Percentiles rank a stretch among this genome's conserved stretches.
phyloP scores from a whole-genome alignment of 2,888 invertebrate species.

The Epistrophella euchroma region DNA sequence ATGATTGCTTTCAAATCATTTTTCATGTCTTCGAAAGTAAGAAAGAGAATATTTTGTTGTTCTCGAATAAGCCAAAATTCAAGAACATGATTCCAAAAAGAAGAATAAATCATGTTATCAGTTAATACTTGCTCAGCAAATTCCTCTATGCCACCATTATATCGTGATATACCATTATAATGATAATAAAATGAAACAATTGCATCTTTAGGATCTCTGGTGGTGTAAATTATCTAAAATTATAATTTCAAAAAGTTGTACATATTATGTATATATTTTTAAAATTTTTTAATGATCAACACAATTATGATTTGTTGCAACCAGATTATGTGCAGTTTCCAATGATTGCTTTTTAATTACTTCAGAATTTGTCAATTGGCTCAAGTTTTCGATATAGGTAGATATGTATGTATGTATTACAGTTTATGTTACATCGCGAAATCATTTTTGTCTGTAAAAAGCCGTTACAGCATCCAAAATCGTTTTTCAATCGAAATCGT shows the following conservation, averaged over 20 bases:
- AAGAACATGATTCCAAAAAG: constrained; percentile 60
- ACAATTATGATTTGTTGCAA: no score
- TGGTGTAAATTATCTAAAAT: constrained; percentile 37
- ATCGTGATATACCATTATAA: not conserved
- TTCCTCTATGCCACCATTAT: constrained; percentile 79
- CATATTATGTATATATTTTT: not conserved
- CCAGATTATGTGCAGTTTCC: no score
- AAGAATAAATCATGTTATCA: constrained; percentile 48
- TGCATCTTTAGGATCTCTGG: constrained; percentile 34
- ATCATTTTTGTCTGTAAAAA: no score
- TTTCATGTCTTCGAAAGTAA: constrained; percentile 45
- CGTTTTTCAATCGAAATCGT: no score
- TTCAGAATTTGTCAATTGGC: no score
- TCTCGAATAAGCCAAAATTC: constrained; percentile 47
- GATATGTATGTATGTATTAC: no score
- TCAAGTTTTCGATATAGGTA: no score
- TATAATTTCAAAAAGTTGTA: not conserved
- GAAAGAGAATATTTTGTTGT: constrained; percentile 21
- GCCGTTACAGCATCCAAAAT: no score
- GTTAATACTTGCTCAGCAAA: constrained; percentile 47
- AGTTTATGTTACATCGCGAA: no score
- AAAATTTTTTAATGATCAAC: not conserved
- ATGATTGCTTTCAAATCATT: constrained; percentile 16
- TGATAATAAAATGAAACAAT: constrained; percentile 44
- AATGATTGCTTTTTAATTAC: no score